Base-by-base conservation (phyloP, 2,888 invertebrate species). In the Marronus borbonicus region DNA sequence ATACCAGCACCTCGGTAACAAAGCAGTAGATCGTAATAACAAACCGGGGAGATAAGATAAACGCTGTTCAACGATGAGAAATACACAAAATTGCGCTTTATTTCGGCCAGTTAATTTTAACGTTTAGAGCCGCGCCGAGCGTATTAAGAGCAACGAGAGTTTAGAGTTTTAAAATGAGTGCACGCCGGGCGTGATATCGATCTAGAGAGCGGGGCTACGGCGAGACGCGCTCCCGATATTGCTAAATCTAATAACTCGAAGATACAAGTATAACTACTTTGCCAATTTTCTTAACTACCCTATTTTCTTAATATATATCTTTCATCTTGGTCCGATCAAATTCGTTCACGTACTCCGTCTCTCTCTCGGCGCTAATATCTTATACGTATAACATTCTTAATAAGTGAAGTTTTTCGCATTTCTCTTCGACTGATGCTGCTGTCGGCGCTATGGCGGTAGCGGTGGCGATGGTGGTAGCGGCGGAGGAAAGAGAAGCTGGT, bases 371-470 rank as follows among this genome's bases (percentile, higher is more conserved):
- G 82, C 85, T 86, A 86, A 86, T 87, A 85, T 85, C 85, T 84
- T 82, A 81, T 84, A 85, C 84, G 85, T 85, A 84, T 85, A 86
- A 85, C 85, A 84, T 86, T 85, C 87, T 85, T 87, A 87, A 87
- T 87, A 87, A 86, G 86, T 85, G 85, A 87, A 87, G 84, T 87
- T 87, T 87, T 86, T 84, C 86, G 83, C 86, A 86, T 86, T 86
- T 86, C 85, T 86, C 85, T 84, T 83, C 81, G 81, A 82, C 81
- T 81, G 65, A 39, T 58, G 78, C 69, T 36, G 69, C 76, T 68
- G 76, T 52, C 68, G 36, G 58, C 76, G 76, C 17, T 62, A 58
- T 31, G 58, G 68, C 36, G 76, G 36, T 44, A 58, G 24, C 5
- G 52, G 39, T 20, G 20, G 28, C 70, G 68, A 31, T 28, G 65